These are phyloP conservation scores for Benthosema pterotum DNA, from an alignment of 2,797 vertebrate genomes.

Conservation along the genomic window DNA sequence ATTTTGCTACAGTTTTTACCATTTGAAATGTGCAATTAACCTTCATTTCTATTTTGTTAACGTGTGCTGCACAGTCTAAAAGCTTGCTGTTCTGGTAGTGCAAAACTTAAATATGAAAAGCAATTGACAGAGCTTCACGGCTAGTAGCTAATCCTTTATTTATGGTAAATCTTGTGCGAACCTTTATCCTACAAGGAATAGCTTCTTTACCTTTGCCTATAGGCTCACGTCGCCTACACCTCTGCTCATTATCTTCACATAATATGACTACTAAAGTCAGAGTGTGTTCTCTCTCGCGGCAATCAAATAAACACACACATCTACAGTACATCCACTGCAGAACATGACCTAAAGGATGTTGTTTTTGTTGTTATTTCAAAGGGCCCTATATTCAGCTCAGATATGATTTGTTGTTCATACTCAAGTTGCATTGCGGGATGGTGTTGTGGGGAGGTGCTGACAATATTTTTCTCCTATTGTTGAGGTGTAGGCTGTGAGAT, in stretches of 20 bases:
- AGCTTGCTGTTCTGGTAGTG: slow-evolving; percentile 62
- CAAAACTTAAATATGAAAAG: slow-evolving; percentile 76
- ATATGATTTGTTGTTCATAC: slow-evolving; percentile 59
- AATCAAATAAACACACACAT: slow-evolving; percentile 18
- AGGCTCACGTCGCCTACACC: slow-evolving; percentile 39
- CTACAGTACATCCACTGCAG: slow-evolving; percentile 13
- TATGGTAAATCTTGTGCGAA: slow-evolving; percentile 70
- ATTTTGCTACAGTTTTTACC: slow-evolving; percentile 7
- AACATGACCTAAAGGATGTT: too few relatives aligned
- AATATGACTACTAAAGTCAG: slow-evolving; percentile 26
- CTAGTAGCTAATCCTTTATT: slow-evolving; percentile 77
- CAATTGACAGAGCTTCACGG: slow-evolving; percentile 69
- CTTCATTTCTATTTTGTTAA: slow-evolving; percentile 43
- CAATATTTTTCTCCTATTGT: slow-evolving; percentile 67
- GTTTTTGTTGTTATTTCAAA: too few relatives aligned
- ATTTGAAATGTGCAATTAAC: slow-evolving; percentile 22
- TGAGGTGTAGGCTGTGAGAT: slow-evolving; percentile 69
- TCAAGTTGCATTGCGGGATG: slow-evolving; percentile 37
- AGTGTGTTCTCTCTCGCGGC: slow-evolving; percentile 28
- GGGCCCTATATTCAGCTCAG: slow-evolving; percentile 36
- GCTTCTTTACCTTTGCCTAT: slow-evolving; percentile 54
- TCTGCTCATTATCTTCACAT: slow-evolving; percentile 40
- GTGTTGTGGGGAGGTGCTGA: slow-evolving; percentile 44
- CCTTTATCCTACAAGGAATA: slow-evolving; percentile 55
- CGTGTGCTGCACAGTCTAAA: slow-evolving; percentile 60